phyloP scores from a whole-genome alignment of 2,113 vertebrate species.

The Heterochromis multidens region DNA sequence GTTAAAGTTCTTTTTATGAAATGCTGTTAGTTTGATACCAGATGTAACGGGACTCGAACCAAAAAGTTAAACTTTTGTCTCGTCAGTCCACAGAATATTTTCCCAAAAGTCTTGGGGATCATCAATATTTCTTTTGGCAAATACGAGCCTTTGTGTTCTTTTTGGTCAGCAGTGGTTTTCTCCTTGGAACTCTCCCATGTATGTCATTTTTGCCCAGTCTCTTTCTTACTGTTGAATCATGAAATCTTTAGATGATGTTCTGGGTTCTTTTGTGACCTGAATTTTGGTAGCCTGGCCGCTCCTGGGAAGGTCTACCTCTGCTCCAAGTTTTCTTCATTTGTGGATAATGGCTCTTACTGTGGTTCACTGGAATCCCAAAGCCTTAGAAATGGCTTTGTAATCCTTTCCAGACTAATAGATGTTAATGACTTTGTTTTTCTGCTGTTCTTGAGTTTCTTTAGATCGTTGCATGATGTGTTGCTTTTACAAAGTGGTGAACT shows the following conservation, averaged over 20 bases:
- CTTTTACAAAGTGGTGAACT: background rate
- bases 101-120: background rate
- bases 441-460: background rate
- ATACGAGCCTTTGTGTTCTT: no score
- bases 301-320: background rate
- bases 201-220: no score
- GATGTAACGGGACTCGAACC: background rate
- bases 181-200: no score
- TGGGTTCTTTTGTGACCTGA: no score
- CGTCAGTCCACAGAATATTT: background rate
- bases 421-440: background rate
- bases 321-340: background rate
- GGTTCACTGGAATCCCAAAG: no score
- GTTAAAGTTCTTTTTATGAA: fast-evolving
- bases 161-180: no score
- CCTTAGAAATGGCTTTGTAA: no score
- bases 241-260: background rate
- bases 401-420: no score
- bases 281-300: background rate
- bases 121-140: background rate
- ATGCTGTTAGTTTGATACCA: background rate
- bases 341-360: no score
- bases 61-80: background rate
- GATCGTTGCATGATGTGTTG: background rate
- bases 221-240: no score